Conservation (phyloP, 1,140 invertebrate species). For the Andricus grossulariae region DNA sequence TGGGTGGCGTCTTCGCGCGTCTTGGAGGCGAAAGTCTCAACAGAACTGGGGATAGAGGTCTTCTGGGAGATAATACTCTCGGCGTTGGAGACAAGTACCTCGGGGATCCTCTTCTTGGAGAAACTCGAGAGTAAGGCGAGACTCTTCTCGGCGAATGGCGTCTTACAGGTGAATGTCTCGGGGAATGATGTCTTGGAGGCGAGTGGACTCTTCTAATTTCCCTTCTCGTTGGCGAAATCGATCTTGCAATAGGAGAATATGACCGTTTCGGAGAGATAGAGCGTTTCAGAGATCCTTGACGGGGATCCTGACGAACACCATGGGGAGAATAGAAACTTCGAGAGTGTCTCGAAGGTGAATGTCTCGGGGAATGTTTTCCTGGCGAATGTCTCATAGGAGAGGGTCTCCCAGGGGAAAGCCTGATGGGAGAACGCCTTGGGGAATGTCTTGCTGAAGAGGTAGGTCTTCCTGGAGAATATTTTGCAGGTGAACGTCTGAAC, state of each 20-base stretch:
- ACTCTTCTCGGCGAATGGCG: not conserved
- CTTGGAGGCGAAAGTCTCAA: constrained; percentile 33
- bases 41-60: constrained; percentile 19
- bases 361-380: not conserved
- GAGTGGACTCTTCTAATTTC: constrained; percentile 34
- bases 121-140: not conserved
- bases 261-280: constrained; percentile 52
- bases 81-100: constrained; percentile 7
- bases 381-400: constrained; percentile 3
- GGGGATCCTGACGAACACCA: not conserved
- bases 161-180: constrained; percentile 23
- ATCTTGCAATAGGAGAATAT: constrained; percentile 44
- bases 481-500: not conserved
- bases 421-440: not conserved
- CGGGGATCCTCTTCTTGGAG: not conserved
- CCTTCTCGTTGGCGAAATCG: constrained; percentile 49
- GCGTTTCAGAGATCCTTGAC: constrained; percentile 17
- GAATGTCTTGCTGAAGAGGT: not conserved
- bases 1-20: constrained; percentile 41
- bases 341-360: not conserved
- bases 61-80: constrained; percentile 24
- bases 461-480: not conserved
- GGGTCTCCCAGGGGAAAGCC: not conserved
- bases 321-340: constrained; percentile 44
- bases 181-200: not conserved